These are phyloP conservation scores for Auanema sp. DNA, from an alignment of 2,888 invertebrate genomes.

Conservation along the genomic window DNA sequence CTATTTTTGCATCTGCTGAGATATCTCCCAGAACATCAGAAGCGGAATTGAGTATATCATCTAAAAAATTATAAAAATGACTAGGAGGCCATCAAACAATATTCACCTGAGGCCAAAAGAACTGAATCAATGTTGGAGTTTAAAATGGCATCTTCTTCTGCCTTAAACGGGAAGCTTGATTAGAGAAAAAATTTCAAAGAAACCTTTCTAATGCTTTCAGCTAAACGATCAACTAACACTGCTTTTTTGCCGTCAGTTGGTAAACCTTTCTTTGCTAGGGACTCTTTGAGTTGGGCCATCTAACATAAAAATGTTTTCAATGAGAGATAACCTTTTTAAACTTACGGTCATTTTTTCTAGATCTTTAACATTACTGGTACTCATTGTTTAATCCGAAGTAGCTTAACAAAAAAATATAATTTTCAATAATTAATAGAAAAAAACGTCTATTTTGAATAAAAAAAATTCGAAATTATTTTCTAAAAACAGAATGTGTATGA, in stretches of 20 bases:
- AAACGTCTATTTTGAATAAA: too few species aligned
- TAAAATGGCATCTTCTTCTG: conserved; percentile 19
- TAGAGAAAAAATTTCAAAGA: not conserved
- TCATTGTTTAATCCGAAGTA: too few species aligned
- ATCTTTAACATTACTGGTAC: too few species aligned
- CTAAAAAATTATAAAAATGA: not conserved
- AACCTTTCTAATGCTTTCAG: conserved; percentile 13
- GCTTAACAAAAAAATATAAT: too few species aligned
- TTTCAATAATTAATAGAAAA: too few species aligned
- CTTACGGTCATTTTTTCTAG: too few species aligned
- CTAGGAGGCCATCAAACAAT: not conserved
- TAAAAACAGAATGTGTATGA: too few species aligned
- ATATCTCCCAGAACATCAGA: conserved; percentile 17
- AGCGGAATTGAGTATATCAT: conserved; percentile 8
- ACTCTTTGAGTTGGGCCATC: conserved; percentile 25
- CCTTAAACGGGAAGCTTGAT: not conserved
- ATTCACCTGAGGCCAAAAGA: conserved; percentile 5
- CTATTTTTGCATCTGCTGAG: not conserved
- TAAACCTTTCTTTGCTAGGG: conserved; percentile 21
- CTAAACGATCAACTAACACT: conserved; percentile 22
- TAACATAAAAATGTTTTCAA: conserved; percentile 1
- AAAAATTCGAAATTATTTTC: too few species aligned
- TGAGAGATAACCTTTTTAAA: too few species aligned
- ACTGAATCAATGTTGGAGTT: conserved; percentile 5
- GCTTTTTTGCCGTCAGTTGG: conserved; percentile 24